Evolutionary conservation across 2,888 invertebrate species (phyloP), one percentile per base, ranked within the genome.

Genomic region (Auanema sp.): DNA sequence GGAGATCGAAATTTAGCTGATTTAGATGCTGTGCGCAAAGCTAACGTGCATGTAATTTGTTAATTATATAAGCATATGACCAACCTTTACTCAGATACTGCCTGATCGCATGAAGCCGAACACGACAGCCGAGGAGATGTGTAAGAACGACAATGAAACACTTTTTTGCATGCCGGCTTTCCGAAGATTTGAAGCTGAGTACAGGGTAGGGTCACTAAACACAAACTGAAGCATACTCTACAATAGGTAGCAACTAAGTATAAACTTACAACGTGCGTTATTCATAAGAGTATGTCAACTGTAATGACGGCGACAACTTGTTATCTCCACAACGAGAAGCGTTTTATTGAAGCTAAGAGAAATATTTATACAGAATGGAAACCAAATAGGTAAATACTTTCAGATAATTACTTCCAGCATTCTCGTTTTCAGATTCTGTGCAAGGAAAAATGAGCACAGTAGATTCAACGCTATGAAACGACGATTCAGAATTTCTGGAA

Each of bases 281-380:
- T 74, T 18, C 72, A 75, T 43, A 67, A 72, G 58, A 66, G 60
- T 25, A 75, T 75, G 67, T 69, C 68, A 12, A 74, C 72, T 12
- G 59, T 71, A 18, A 62, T 72, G 55, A 72, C 71, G 12, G 72
- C 69, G 0, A 64, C 70, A 16, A 54, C 70, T 42, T 72, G 72
- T 40, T 70, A 49, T 62, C 64, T 74, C 11, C 60, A 43, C 56
- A 60, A 74, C 25, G 73, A 62, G 41, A 21, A 41, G 2, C 41
- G 16, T 10, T 72, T 76, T 42, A 18, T 42, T 5, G 54, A 24
- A 11, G 59, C 64, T 2, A 59, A 56, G 16, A 58, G 68, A 56
- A 58, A 60, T 25, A 59, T 69, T n/a, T 51, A 53, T 23, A 42
- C 41, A 40, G 69, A 69, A 33, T 60, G 59, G 18, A 57, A 55